phyloP scores from a whole-genome alignment of 2,113 vertebrate genomes.

The Microcebus murinus region DNA sequence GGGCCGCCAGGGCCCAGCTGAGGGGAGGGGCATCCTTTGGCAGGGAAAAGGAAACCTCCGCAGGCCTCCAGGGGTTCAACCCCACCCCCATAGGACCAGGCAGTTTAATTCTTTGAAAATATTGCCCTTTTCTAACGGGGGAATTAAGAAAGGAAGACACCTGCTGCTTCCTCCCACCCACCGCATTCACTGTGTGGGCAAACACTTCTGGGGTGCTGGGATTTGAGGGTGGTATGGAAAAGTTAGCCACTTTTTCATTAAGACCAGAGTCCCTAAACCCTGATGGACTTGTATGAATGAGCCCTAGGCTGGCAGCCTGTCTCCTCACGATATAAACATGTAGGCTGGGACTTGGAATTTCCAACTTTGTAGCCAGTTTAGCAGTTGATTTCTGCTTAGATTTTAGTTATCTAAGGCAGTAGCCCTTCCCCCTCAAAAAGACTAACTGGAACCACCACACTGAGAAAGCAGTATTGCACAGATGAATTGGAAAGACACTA shows the following conservation, averaged over 20 bases:
- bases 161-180: background rate
- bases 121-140: conserved; percentile 1
- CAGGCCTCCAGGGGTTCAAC: background rate
- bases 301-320: background rate
- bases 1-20: background rate
- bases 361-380: background rate
- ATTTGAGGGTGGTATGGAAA: background rate
- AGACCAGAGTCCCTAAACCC: background rate
- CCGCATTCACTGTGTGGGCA: background rate
- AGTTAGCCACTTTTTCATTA: background rate
- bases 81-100: background rate
- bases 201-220: background rate
- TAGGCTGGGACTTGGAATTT: conserved; percentile 44
- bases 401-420: conserved; percentile 48
- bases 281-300: background rate
- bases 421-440: background rate
- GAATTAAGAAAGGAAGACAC: conserved; percentile 20
- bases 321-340: background rate
- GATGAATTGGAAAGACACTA: conserved; percentile 56
- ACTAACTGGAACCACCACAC: background rate
- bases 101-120: background rate
- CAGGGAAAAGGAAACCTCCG: background rate
- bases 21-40: background rate
- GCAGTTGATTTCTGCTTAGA: background rate
- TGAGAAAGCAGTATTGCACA: conserved; percentile 51